phyloP scores from a whole-genome alignment of 2,113 vertebrate genomes.

The Crotophaga sulcirostris region DNA sequence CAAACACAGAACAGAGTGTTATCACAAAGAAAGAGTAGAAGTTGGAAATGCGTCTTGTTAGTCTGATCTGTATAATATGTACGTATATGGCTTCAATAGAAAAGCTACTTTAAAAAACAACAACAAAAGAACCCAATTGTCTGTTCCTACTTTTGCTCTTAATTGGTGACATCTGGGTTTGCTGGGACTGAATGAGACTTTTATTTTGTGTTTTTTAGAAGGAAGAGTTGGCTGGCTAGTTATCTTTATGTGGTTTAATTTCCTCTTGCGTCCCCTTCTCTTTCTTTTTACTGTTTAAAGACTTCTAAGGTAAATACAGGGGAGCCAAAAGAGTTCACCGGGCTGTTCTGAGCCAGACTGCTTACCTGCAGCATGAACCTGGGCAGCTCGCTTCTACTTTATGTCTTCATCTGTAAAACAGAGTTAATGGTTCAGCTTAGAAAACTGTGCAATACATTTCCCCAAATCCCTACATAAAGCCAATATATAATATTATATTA shows the following conservation, averaged over 20 bases:
- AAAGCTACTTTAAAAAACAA: constrained; percentile 14
- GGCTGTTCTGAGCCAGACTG: background rate
- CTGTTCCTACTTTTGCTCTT: constrained; percentile 51
- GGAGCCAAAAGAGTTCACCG: background rate
- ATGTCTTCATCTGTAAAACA: background rate
- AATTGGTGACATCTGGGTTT: constrained; percentile 57
- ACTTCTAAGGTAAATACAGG: constrained; percentile 8
- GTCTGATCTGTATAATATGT: background rate
- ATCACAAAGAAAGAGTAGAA: constrained; percentile 8
- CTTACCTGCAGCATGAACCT: background rate
- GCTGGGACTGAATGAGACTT: constrained; percentile 48
- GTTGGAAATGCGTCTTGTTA: background rate
- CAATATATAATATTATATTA: background rate
- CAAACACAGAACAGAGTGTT: background rate
- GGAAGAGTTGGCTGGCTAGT: constrained; percentile 46
- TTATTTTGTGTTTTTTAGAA: constrained; percentile 64
- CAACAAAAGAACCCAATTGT: constrained; percentile 22
- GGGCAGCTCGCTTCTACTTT: background rate
- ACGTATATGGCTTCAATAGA: constrained; percentile 19
- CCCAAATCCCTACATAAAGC: background rate
- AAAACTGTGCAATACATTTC: background rate
- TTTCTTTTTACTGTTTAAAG: constrained; percentile 48
- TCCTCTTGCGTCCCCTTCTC: constrained; percentile 21
- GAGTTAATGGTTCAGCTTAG: background rate
- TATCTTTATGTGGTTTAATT: constrained; percentile 55